Base-by-base conservation (phyloP, 1,140 invertebrate genomes). In the Macrostomum lignano region DNA sequence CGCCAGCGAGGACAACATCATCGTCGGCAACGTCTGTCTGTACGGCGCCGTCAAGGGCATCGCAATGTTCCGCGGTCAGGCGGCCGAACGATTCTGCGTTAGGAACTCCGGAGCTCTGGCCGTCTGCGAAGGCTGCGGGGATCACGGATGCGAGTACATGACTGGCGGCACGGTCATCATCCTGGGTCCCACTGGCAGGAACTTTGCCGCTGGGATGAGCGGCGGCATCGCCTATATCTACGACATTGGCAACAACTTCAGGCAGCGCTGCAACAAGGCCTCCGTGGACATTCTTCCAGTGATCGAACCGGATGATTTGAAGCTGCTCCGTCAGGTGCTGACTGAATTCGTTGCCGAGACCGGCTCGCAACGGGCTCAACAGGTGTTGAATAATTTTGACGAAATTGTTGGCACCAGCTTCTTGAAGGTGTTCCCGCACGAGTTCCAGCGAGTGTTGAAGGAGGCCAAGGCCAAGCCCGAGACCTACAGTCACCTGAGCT, bases 141-240 rank as follows among this genome's bases (percentile, higher is more conserved):
- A 96, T 64, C 86, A 96, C 58, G 86, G 82, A 19, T 96, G 88
- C 65, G 88, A 98, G 60, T 98, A 96, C 52, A 98, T 98, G 88
- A 98, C 88, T 24, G 86, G 81, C 17, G 84, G 84, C 38, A 62
- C 65, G 38, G 74, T 74, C 36, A 60, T 98, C 5, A 75, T 96
- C 49, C 64, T 96, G 7, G 84, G 84, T 4, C 60, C 72, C n/a
- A 86, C 79, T 9, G 84, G 84, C 34, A 63, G 81, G 35, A 98
- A 98, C 63, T 96, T 98, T 62, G 86, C 82, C 23, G 88, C 88
- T 36, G 88, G 86, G 43, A 93, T 93, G 82, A 82, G 74, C 41
- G 81, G 84, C 38, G 88, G 88, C 40, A 74, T 94, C 39, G 88
- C 88, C 1, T 98, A 81, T 51, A 72, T 93, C 7, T 73, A 77